Percentiles rank a stretch among this genome's conserved stretches.
These are phyloP conservation scores for Galleria mellonella DNA, from an alignment of 1,140 invertebrate genomes.

Conservation along the genomic window DNA sequence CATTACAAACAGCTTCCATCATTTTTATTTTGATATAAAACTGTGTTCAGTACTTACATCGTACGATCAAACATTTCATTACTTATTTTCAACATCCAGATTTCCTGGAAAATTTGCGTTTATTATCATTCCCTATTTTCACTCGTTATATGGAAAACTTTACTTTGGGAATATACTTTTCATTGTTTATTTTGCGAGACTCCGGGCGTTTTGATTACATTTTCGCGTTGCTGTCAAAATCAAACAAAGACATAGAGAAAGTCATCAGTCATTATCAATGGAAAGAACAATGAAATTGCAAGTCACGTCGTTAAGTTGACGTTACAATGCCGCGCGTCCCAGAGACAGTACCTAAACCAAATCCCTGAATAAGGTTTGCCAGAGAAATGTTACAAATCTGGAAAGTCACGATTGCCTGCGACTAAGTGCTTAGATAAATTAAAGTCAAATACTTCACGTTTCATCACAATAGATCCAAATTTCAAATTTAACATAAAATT, in stretches of 20 bases:
- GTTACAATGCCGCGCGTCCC: constrained; percentile 21
- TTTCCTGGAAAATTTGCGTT: too few species aligned
- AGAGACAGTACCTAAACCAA: constrained; percentile 9
- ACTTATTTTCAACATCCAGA: too few species aligned
- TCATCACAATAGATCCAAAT: too few species aligned
- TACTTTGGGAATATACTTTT: constrained; percentile 3
- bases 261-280: constrained; percentile 62
- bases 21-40: too few species aligned
- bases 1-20: too few species aligned
- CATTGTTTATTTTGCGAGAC: constrained; percentile 43
- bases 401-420: constrained; percentile 16
- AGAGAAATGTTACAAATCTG: constrained; percentile 29
- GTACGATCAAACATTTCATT: too few species aligned
- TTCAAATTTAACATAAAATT: too few species aligned
- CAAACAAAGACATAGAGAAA: constrained; percentile 64
- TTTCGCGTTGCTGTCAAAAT: constrained; percentile 55
- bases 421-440: constrained; percentile 17
- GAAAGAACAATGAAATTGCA: constrained; percentile 57
- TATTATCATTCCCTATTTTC: too few species aligned
- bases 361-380: constrained; percentile 17
- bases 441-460: background rate
- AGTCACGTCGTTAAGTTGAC: constrained; percentile 63
- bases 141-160: too few species aligned
- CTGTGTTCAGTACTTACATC: too few species aligned
- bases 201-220: constrained; percentile 51